phyloP scores from a whole-genome alignment of 1,140 invertebrate genomes.

The Drosophila ogumai region DNA sequence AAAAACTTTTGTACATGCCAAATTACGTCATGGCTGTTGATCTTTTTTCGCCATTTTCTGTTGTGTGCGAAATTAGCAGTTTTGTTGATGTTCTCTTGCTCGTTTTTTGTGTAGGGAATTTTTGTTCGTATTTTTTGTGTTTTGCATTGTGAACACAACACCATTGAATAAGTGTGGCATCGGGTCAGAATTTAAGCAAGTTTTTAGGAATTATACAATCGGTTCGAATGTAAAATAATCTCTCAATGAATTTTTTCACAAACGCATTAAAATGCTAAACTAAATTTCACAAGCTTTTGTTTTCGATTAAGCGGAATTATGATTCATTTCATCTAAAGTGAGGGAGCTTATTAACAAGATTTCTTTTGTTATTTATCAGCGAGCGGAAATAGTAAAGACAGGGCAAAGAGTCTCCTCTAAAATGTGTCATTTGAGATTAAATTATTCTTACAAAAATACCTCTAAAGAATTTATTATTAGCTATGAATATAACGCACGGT shows the following conservation, averaged over 20 bases:
- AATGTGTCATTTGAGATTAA: neutral
- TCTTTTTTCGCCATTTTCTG: constrained; percentile 22
- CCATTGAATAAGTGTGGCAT: constrained; percentile 26
- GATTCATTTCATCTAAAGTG: neutral
- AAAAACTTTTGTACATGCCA: constrained; percentile 62
- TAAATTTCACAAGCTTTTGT: neutral
- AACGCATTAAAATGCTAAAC: constrained; percentile 1
- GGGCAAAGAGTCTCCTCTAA: neutral
- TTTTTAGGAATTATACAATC: constrained; percentile 12
- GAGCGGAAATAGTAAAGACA: neutral
- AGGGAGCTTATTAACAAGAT: neutral
- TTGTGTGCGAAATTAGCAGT: constrained; percentile 42
- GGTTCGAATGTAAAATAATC: neutral
- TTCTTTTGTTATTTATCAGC: neutral
- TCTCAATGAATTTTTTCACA: neutral
- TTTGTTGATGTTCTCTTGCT: constrained; percentile 18
- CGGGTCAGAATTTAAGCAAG: constrained; percentile 25
- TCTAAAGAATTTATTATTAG: no score
- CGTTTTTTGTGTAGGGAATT: constrained; percentile 7
- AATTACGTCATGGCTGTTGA: constrained; percentile 67
- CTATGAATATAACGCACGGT: no score
- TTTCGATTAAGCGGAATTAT: neutral
- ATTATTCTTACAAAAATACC: neutral
- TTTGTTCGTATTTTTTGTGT: constrained; percentile 3
- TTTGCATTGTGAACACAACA: constrained; percentile 1